These are phyloP conservation scores for Andrena marginata DNA, from an alignment of 2,888 invertebrate species.

Conservation along the genomic window DNA sequence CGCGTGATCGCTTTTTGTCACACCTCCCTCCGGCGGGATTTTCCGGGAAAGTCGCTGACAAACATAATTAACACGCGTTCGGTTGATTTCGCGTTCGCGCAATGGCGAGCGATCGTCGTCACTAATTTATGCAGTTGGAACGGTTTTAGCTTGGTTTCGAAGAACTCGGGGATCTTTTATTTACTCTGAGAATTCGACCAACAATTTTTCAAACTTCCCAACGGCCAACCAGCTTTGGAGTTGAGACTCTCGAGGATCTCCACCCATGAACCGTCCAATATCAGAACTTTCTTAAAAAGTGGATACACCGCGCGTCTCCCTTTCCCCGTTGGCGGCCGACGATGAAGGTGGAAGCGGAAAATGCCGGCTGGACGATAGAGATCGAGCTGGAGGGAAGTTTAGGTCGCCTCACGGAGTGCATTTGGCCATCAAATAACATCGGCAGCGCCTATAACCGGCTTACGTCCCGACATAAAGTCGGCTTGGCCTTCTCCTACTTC, in stretches of 20 bases:
- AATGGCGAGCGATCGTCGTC: no score
- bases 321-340: slow-evolving; percentile 50
- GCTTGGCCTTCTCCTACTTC: slow-evolving; percentile 79
- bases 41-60: background rate
- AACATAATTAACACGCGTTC: no score
- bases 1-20: background rate
- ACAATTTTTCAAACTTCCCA: background rate
- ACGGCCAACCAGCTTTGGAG: background rate
- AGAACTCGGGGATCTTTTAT: background rate
- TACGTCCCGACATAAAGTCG: slow-evolving; percentile 84
- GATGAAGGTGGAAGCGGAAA: slow-evolving; percentile 63
- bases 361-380: slow-evolving; percentile 77
- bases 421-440: slow-evolving; percentile 85
- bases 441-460: slow-evolving; percentile 85
- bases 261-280: background rate
- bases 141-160: background rate
- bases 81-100: no score
- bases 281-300: slow-evolving; percentile 44
- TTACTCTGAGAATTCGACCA: background rate
- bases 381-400: slow-evolving; percentile 74
- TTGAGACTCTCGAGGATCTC: background rate
- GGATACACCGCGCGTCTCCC: slow-evolving; percentile 39
- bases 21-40: no score
- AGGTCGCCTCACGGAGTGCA: slow-evolving; percentile 82
- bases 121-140: no score